Evolutionary conservation across 1,140 invertebrate genomes (phyloP).

Genomic region (Drosophila funebris): DNA sequence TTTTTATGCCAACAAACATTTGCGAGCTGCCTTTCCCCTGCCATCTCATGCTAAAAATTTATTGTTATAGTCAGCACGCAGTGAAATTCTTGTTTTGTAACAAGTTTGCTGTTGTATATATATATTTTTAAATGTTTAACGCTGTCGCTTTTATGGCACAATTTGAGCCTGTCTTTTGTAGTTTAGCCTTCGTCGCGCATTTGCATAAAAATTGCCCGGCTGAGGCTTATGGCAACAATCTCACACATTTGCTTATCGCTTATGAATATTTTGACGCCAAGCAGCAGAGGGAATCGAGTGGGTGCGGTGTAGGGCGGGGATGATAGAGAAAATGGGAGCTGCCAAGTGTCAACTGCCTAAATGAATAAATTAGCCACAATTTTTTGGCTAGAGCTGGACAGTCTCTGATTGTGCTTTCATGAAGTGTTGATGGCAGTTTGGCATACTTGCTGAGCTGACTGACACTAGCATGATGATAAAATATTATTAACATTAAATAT

Average conservation of each 20-base stretch:
- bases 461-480: neutral
- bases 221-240: slow-evolving; percentile 44
- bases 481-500: neutral
- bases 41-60: slow-evolving; percentile 47
- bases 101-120: neutral
- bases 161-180: slow-evolving; percentile 62
- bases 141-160: slow-evolving; percentile 66
- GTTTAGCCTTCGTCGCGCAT: slow-evolving; percentile 36
- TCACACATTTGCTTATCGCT: slow-evolving; percentile 62
- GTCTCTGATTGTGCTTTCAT: slow-evolving; percentile 66
- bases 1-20: slow-evolving; percentile 57
- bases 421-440: slow-evolving; percentile 61
- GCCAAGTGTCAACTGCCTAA: slow-evolving; percentile 63
- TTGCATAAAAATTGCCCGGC: slow-evolving; percentile 71
- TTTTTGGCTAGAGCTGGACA: neutral
- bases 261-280: slow-evolving; percentile 73
- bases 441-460: slow-evolving; percentile 1
- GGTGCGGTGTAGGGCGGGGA: neutral
- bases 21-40: neutral
- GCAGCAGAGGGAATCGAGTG: neutral
- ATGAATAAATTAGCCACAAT: slow-evolving; percentile 71
- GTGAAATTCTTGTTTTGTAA: slow-evolving; percentile 48
- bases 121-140: slow-evolving; percentile 66
- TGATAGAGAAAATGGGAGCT: neutral
- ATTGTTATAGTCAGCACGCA: slow-evolving; percentile 49